Conservation (phyloP, 1,140 invertebrate species). For the Drosophila tani region DNA sequence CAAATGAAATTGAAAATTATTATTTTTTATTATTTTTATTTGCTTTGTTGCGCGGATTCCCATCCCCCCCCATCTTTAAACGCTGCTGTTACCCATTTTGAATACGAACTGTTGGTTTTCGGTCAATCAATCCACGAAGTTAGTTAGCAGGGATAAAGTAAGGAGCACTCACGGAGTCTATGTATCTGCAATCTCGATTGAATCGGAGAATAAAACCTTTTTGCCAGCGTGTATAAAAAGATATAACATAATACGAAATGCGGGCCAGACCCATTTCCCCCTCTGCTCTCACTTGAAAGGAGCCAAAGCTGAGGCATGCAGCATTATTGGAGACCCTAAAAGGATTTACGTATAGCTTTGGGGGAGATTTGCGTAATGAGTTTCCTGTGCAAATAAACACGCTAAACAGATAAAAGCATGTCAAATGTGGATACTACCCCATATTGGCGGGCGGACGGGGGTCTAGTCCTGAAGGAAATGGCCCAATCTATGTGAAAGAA, state of each 20-base stretch:
- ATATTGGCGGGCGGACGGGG: conserved; percentile 9
- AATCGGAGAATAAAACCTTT: conserved; percentile 6
- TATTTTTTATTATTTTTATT: conserved; percentile 14
- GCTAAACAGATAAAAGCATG: conserved; percentile 59
- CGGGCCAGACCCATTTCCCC: neutral
- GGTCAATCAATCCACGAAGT: conserved; percentile 3
- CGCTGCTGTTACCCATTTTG: neutral
- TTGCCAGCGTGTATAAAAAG: neutral
- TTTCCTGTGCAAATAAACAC: conserved; percentile 77
- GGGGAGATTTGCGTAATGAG: conserved; percentile 76
- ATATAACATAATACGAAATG: conserved; percentile 13
- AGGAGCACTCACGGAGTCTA: neutral
- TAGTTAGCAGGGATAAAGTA: neutral
- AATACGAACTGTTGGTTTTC: neutral
- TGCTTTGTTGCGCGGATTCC: no score
- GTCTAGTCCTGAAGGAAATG: conserved; percentile 17
- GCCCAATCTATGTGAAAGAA: conserved; percentile 16
- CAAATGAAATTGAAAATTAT: conserved; percentile 63
- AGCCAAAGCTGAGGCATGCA: conserved; percentile 21
- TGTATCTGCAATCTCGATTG: conserved; percentile 4
- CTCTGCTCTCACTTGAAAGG: conserved; percentile 12
- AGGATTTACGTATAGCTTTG: conserved; percentile 73
- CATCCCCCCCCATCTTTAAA: conserved; percentile 9
- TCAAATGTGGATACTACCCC: conserved; percentile 13
- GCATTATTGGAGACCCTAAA: conserved; percentile 56